These are phyloP conservation scores for Scortum barcoo DNA, from an alignment of 2,113 vertebrate genomes.

Conservation along the genomic window DNA sequence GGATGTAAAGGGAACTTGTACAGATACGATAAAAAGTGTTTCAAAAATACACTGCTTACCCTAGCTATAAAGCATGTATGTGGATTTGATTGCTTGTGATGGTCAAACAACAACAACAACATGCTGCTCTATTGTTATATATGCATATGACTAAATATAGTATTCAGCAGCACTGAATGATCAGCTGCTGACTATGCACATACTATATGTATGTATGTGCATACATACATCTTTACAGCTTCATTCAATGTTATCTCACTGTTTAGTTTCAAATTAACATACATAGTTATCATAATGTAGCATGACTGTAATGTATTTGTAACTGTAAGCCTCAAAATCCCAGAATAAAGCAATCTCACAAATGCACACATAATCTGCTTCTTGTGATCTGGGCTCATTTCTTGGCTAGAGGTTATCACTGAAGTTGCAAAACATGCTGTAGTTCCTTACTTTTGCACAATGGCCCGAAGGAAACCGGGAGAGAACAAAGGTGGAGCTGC, in stretches of 20 bases:
- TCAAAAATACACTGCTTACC: no score
- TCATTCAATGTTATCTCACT: background rate
- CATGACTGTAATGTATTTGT: no score
- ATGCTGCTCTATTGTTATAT: background rate
- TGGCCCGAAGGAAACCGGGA: background rate
- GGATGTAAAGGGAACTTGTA: no score
- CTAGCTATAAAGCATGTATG: background rate
- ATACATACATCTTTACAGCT: background rate
- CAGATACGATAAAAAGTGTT: no score
- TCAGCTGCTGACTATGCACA: no score
- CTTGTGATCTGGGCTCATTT: slow-evolving; percentile 12
- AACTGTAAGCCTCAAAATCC: background rate
- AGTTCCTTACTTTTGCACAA: background rate
- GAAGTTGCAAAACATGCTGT: background rate
- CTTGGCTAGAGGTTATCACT: background rate
- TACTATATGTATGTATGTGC: background rate
- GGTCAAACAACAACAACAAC: background rate
- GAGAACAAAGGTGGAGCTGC: background rate
- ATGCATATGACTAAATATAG: no score
- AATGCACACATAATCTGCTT: background rate
- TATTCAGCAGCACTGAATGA: no score
- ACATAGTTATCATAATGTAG: background rate
- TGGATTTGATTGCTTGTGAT: background rate
- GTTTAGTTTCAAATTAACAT: background rate
- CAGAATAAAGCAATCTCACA: background rate